These are phyloP conservation scores for Brachionus rotundiformis DNA, from an alignment of 1,140 invertebrate species.

Conservation along the genomic window DNA sequence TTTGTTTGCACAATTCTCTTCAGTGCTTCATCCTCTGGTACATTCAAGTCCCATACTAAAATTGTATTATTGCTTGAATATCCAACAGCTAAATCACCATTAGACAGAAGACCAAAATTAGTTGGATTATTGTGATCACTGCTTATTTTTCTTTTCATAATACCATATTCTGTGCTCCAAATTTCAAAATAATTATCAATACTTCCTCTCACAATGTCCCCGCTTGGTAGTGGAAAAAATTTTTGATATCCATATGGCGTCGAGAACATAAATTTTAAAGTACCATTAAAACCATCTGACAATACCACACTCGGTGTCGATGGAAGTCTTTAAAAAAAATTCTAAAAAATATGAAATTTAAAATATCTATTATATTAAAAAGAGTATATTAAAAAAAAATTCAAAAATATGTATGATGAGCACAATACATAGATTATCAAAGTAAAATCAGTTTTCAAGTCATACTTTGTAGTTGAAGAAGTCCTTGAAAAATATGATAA, in stretches of 20 bases:
- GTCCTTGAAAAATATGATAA: not conserved
- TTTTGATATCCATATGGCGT: constrained; percentile 1
- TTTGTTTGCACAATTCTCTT: not conserved
- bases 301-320: not conserved
- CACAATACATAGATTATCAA: no score
- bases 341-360: no score
- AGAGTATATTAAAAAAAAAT: no score
- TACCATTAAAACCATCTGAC: not conserved
- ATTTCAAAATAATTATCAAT: not conserved
- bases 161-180: not conserved
- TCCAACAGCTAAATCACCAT: not conserved
- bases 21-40: not conserved
- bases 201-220: not conserved
- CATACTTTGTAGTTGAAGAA: not conserved
- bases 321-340: no score
- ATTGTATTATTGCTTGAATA: not conserved
- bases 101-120: not conserved
- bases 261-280: not conserved
- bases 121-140: not conserved
- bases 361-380: no score
- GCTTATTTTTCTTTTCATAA: not conserved
- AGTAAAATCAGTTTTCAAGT: no score
- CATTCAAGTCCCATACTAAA: not conserved
- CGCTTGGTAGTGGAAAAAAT: not conserved
- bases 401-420: no score